phyloP scores from a whole-genome alignment of 2,113 vertebrate genomes.

The Vulpes lagopus region DNA sequence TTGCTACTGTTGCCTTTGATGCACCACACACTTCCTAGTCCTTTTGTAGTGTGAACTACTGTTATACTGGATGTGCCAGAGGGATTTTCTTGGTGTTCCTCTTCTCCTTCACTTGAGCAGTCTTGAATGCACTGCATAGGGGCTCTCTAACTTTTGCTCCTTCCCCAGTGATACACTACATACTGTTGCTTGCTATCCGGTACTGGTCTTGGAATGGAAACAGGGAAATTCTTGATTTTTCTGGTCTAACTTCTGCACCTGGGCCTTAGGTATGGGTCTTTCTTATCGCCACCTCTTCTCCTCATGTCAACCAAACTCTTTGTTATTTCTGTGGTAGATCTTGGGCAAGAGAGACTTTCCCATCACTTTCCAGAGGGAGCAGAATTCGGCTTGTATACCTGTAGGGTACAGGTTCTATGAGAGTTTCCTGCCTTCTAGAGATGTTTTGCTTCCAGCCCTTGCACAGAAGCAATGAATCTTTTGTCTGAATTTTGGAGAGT shows the following conservation, averaged over 20 bases:
- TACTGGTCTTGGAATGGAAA: background rate
- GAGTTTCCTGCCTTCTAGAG: background rate
- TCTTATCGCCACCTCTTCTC: background rate
- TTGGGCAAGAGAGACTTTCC: background rate
- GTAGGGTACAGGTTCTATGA: background rate
- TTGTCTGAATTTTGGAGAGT: no score
- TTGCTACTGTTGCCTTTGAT: background rate
- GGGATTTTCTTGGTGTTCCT: background rate
- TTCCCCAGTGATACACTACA: accelerated
- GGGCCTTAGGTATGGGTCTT: background rate
- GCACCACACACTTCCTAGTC: background rate
- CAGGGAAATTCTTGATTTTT: background rate
- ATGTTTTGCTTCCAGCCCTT: background rate
- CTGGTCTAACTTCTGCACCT: background rate
- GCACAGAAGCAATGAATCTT: background rate
- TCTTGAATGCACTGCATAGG: no score
- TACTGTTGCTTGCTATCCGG: background rate
- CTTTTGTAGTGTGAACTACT: background rate
- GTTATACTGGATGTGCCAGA: background rate
- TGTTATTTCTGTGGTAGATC: background rate
- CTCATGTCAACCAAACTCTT: background rate
- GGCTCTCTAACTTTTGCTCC: background rate
- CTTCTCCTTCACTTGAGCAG: background rate
- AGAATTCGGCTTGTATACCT: background rate
- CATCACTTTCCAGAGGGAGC: background rate